Percentiles rank a stretch among this genome's conserved stretches.
Conservation (phyloP, 2,113 vertebrate species). For the Entelurus aequoreus region DNA sequence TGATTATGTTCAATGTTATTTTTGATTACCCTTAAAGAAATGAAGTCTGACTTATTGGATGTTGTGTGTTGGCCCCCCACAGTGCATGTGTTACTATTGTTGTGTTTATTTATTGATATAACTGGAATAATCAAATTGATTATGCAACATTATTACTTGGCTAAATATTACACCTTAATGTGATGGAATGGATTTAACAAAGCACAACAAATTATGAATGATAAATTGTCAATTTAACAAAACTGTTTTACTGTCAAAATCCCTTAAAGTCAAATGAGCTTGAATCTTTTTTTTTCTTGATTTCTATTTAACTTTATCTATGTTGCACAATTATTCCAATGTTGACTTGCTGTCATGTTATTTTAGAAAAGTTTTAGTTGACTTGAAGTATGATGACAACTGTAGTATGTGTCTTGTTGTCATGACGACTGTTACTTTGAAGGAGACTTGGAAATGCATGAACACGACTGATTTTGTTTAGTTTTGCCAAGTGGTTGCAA, state of each 20-base stretch:
- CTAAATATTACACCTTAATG: background rate
- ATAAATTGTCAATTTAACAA: background rate
- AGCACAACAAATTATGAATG: background rate
- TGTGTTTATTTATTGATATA: background rate
- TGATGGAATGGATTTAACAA: background rate
- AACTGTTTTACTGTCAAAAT: background rate
- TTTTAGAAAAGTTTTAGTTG: background rate
- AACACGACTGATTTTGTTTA: background rate
- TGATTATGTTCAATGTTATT: slow-evolving; percentile 7
- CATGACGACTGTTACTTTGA: slow-evolving; percentile 1
- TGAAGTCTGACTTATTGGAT: background rate
- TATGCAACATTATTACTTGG: background rate
- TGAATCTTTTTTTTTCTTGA: too few relatives aligned
- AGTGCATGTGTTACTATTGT: slow-evolving; percentile 49
- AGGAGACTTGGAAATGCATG: background rate
- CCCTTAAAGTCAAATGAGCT: background rate
- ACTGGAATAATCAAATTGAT: background rate
- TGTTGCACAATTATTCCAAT: background rate
- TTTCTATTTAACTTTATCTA: background rate
- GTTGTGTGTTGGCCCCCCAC: slow-evolving; percentile 41
- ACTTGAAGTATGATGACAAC: background rate
- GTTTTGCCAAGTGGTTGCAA: background rate
- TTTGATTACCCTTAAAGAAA: background rate
- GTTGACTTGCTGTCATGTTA: background rate
- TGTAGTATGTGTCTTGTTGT: background rate